Base-by-base conservation (phyloP, 2,888 invertebrate species). In the Aethes cnicana region DNA sequence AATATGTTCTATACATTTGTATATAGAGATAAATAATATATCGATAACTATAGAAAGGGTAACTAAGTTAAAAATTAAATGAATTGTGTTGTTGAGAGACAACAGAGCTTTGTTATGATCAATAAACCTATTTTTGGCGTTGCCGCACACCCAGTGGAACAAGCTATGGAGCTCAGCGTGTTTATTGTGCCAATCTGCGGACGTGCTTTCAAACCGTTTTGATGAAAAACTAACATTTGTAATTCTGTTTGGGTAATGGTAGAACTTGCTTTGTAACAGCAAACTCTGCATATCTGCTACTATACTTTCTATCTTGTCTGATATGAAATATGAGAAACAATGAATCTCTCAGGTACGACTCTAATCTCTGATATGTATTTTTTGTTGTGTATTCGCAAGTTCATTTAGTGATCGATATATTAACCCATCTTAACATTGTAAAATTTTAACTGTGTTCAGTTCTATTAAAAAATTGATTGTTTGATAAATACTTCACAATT, bases 401-500 rank as follows among this genome's bases (percentile, higher is more conserved):
- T n/a, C n/a, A n/a, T n/a, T n/a, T n/a, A n/a, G n/a, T n/a, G n/a
- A n/a, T n/a, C n/a, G n/a, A n/a, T n/a, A n/a, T n/a, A n/a, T n/a
- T n/a, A n/a, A n/a, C n/a, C n/a, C n/a, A 32, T 17, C 1, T 32
- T 9, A 16, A 17, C 17, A 32, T 32, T 32, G 32, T n/a, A n/a
- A 8, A 32, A 32, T 16, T 16, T 32, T 32, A 11, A 17, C 16
- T 32, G n/a, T 17, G n/a, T n/a, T n/a, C 17, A n/a, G 32, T 32
- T n/a, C 23, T 26, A 32, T 44, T 36, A 39, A 36, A 20, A 43
- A 16, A 41, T 28, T 26, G 26, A 35, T 30, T 16, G 30, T 59
- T 36, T 52, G 37, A 49, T 56, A 56, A 63, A 62, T 62, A 66
- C 72, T 69, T 66, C 62, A 66, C 56, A 58, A 61, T 61, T 69